Evolutionary conservation across 2,113 vertebrate species (phyloP), one percentile per base, ranked within the genome.

Genomic region (Marmota monax): DNA sequence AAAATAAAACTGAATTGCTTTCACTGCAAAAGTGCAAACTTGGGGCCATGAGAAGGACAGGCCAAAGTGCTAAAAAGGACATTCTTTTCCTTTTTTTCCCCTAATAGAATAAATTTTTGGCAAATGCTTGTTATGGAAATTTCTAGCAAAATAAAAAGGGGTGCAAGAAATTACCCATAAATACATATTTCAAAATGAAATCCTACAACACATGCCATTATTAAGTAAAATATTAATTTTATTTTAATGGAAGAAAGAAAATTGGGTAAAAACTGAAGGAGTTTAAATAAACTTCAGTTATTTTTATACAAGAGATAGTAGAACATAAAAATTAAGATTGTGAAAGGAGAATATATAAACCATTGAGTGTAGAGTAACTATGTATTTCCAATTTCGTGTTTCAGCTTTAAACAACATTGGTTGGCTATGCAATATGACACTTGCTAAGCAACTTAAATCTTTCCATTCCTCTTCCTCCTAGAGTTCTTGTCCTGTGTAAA

Each of bases 201-300:
- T 70, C 56, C 56, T 51, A 77, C 0, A 39, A 58, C 27, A 6
- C 29, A 69, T 72, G 37, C 0, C 4, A 88, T 48, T 83, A n/a
- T 73, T 90, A 79, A 95, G 25, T 56, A 88, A 90, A 96, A 92
- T 87, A 92, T 74, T 92, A 70, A 84, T 70, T 94, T 72, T 67
- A 82, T n/a, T 88, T 92, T 74, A 88, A 61, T 56, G 7, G n/a
- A 85, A 84, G n/a, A 48, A 76, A 56, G 2, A 22, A 79, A 87
- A 84, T 8, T n/a, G 14, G 95, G 84, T 80, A 48, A 72, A 67
- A 95, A 70, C 11, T 9, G 9, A 83, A 74, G 20, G 23, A 42
- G 29, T 65, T 73, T 70, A 92, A 92, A 76, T n/a, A 74, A 87
- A 42, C 22, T 72, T 89, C 37, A 73, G 27, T 34, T 85, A 34